Evolutionary conservation across 2,797 vertebrate species (phyloP).

Genomic region (Tenualosa thibaudeaui): DNA sequence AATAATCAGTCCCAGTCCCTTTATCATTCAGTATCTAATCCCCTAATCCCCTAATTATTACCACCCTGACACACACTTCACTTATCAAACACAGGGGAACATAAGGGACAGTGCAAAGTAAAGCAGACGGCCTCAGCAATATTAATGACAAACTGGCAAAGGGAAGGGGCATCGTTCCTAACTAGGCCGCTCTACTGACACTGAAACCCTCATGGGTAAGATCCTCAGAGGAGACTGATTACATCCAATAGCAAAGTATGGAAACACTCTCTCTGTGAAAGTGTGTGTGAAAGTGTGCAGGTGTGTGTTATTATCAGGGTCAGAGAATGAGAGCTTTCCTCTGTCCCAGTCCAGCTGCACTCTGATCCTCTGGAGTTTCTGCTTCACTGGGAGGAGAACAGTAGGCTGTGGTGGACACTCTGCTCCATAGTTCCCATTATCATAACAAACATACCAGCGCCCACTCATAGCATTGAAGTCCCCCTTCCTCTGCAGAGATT

Average conservation of each 20-base stretch:
- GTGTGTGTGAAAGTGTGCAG: neutral
- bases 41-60: too few relatives aligned
- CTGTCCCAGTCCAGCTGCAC: slow-evolving; percentile 1
- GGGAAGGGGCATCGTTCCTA: too few relatives aligned
- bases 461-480: slow-evolving; percentile 48
- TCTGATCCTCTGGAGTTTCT: slow-evolving; percentile 1
- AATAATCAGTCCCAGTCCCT: too few relatives aligned
- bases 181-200: neutral
- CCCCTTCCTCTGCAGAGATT: slow-evolving; percentile 3
- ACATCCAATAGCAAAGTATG: neutral
- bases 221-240: neutral
- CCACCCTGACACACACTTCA: too few relatives aligned
- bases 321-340: neutral
- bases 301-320: neutral
- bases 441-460: slow-evolving; percentile 59
- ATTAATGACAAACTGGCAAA: too few relatives aligned
- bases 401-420: slow-evolving; percentile 50
- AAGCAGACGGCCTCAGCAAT: too few relatives aligned
- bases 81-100: too few relatives aligned
- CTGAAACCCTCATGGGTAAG: neutral
- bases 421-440: slow-evolving; percentile 45
- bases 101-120: too few relatives aligned
- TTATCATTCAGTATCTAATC: too few relatives aligned
- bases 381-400: neutral
- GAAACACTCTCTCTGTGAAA: slow-evolving; percentile 1